phyloP scores from a whole-genome alignment of 1,140 invertebrate genomes.

The Palaemon carinicauda region DNA sequence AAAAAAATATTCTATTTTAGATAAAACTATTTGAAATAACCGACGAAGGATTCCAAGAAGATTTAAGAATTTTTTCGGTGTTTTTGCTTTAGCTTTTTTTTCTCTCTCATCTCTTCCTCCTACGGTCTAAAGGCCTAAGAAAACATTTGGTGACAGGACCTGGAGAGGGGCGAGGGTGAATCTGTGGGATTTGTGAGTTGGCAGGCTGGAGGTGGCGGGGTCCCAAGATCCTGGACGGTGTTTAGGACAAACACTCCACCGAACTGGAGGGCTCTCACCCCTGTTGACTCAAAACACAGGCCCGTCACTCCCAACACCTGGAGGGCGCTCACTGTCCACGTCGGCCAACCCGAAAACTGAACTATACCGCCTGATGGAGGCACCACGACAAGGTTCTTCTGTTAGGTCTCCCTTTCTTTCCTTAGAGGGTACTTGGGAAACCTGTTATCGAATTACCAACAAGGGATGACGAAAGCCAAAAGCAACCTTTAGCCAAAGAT shows the following conservation, averaged over 20 bases:
- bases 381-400: not conserved
- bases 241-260: not conserved
- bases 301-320: conserved; percentile 4
- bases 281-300: conserved; percentile 6
- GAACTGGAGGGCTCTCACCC: not conserved
- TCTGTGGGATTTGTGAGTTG: not conserved
- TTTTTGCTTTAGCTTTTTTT: not conserved
- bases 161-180: not conserved
- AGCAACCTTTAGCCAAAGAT: too few species aligned
- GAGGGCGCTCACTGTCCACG: not conserved
- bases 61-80: not conserved
- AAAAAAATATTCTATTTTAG: not conserved
- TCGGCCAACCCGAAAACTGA: not conserved
- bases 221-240: not conserved
- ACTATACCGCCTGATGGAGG: not conserved
- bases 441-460: too few species aligned
- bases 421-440: too few species aligned
- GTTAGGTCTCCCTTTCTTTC: too few species aligned
- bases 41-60: not conserved
- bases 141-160: not conserved
- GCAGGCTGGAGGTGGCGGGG: not conserved
- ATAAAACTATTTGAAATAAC: not conserved
- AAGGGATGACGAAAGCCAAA: too few species aligned
- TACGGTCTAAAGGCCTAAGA: not conserved
- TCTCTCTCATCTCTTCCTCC: not conserved